Base-by-base conservation (phyloP, 1,140 invertebrate species). In the Hylyphantes graminicola region DNA sequence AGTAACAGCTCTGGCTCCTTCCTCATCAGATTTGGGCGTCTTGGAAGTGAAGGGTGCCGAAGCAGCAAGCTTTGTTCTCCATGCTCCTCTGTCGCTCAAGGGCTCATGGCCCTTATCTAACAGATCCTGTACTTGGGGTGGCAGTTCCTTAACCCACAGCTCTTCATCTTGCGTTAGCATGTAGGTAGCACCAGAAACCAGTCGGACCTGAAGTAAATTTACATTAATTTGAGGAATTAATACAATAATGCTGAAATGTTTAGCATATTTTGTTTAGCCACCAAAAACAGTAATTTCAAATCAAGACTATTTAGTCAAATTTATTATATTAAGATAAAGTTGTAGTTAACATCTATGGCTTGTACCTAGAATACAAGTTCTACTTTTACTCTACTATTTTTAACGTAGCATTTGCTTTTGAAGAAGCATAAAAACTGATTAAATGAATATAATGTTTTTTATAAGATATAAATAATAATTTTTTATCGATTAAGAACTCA, bases 131-230 rank as follows among this genome's bases (percentile, higher is more conserved):
- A 92, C 90, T 13, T 87, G 88, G 35, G 88, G 48, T 7, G 91
- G 89, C 17, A 92, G 86, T 51, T 90, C 88, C 82, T 92, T 92
- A 7, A 88, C 86, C 91, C 91, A 92, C 6, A 92, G 85, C 87
- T 92, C 91, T 87, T 92, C 91, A 89, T 92, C 91, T 86, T 92
- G 90, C 55, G 88, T 91, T 13, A 92, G 85, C 91, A 92, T 92
- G 86, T 92, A 92, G 2, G 91, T 92, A 68, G 90, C 87, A 12
- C 91, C 91, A 72, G 89, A 90, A n/a, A 92, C 88, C 19, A 90
- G 89, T 67, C 91, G 87, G 11, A 92, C 90, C 89, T 90, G 70
- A 70, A 55, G 12, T 51, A 57, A 10, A 54, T 73, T n/a, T 61
- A 13, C 11, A 73, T 74, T 85, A 55, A 68, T 13, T 9, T 15